These are phyloP conservation scores for Gambusia affinis DNA, from an alignment of 2,113 vertebrate species.

Conservation along the genomic window DNA sequence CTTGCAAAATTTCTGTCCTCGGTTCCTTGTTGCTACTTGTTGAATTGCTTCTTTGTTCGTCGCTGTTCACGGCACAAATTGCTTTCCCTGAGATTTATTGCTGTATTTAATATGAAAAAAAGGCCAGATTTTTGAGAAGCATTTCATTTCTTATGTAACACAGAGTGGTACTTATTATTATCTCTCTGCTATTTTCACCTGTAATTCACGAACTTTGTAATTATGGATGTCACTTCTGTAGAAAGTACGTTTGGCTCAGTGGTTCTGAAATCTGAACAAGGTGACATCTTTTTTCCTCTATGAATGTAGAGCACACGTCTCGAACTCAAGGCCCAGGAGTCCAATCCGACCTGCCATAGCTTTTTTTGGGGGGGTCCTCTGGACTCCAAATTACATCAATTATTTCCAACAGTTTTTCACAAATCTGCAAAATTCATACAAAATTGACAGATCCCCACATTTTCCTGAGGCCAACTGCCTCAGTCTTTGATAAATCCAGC, in stretches of 20 bases:
- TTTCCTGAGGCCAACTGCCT: too few species aligned
- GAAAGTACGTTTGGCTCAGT: too few species aligned
- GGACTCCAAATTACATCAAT: too few species aligned
- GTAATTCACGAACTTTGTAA: background rate
- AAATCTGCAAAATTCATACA: too few species aligned
- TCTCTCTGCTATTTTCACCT: background rate
- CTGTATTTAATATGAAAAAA: background rate
- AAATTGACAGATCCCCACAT: too few species aligned
- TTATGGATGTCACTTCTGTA: background rate
- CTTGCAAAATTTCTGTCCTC: background rate
- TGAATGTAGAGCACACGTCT: too few species aligned
- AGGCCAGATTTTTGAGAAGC: background rate
- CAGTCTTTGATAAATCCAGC: background rate
- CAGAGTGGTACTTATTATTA: background rate
- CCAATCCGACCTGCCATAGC: too few species aligned
- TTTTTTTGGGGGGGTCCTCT: too few species aligned
- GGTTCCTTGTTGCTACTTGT: background rate
- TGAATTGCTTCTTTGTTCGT: background rate
- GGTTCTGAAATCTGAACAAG: too few species aligned
- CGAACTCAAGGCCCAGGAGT: too few species aligned
- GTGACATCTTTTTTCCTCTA: too few species aligned
- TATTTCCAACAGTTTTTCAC: too few species aligned
- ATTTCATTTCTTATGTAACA: background rate
- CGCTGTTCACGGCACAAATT: background rate
- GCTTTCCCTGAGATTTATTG: background rate